phyloP scores from a whole-genome alignment of 2,797 vertebrate genomes.

The Pangasius djambal region DNA sequence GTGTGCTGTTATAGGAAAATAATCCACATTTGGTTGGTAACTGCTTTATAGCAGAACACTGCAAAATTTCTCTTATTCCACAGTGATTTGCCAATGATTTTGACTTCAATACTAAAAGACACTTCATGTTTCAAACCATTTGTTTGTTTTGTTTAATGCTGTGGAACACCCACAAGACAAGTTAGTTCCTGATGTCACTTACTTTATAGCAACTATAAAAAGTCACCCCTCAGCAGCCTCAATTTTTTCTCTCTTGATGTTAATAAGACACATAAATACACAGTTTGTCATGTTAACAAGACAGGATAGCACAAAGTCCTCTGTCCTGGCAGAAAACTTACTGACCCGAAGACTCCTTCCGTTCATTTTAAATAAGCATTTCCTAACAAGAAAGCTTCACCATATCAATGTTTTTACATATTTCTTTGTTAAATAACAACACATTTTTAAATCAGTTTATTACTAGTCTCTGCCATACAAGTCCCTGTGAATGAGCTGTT shows the following conservation, averaged over 20 bases:
- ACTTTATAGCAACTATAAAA: neutral
- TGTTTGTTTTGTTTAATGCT: neutral
- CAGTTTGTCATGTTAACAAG: neutral
- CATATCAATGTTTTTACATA: neutral
- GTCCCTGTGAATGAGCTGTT: neutral
- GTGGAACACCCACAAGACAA: neutral
- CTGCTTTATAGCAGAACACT: neutral
- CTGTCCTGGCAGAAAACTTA: neutral
- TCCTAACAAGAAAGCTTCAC: neutral
- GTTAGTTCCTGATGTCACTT: neutral
- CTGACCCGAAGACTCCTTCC: neutral
- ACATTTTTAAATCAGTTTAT: neutral
- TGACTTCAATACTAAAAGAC: neutral
- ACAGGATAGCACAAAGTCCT: neutral
- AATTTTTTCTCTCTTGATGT: neutral
- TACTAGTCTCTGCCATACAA: neutral
- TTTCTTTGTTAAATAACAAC: neutral
- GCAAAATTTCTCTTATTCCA: neutral
- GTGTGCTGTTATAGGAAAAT: neutral
- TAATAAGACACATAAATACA: neutral
- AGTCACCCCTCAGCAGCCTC: neutral
- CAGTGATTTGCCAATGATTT: neutral
- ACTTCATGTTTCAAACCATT: neutral
- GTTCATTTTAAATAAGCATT: neutral
- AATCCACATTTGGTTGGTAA: neutral